Percentiles rank a stretch among this genome's conserved stretches.
Evolutionary conservation across 2,888 invertebrate genomes (phyloP).

Genomic region (Thymelicus sylvestris): DNA sequence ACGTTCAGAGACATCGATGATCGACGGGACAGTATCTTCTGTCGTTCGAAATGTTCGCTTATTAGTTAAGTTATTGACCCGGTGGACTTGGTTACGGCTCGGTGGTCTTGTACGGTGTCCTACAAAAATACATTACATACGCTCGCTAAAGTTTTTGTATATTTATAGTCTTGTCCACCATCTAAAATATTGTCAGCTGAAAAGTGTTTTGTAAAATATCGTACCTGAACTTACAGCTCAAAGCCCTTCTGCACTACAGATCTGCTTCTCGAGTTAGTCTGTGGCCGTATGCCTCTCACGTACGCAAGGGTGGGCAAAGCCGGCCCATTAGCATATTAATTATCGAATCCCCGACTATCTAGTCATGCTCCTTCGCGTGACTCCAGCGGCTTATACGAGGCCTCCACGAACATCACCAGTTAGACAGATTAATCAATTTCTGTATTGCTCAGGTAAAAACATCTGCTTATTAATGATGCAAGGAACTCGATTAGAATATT

Average conservation of each 20-base stretch:
- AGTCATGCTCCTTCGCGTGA: conserved; percentile 60
- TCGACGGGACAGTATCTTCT: too few relatives aligned
- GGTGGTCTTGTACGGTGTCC: too few relatives aligned
- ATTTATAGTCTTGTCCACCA: too few relatives aligned
- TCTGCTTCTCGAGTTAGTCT: conserved; percentile 40
- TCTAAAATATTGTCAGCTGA: too few relatives aligned
- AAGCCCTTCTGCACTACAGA: conserved; percentile 1
- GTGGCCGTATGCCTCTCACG: conserved; percentile 60
- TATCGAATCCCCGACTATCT: conserved; percentile 66
- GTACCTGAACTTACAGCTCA: neutral
- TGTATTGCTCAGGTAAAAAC: conserved; percentile 41
- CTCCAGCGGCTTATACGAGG: conserved; percentile 42
- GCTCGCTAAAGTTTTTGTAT: too few relatives aligned
- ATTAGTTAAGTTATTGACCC: too few relatives aligned
- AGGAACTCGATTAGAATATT: conserved; percentile 30
- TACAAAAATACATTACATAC: too few relatives aligned
- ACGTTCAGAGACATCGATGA: too few relatives aligned
- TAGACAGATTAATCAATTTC: conserved; percentile 45
- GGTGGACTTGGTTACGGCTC: too few relatives aligned
- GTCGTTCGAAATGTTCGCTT: too few relatives aligned
- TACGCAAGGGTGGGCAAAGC: conserved; percentile 67
- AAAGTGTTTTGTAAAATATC: too few relatives aligned
- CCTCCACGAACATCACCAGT: conserved; percentile 48
- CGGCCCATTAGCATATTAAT: conserved; percentile 78
- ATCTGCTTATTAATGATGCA: conserved; percentile 41